Conservation (phyloP, 2,113 vertebrate species). For the Mesoclemmys tuberculata region DNA sequence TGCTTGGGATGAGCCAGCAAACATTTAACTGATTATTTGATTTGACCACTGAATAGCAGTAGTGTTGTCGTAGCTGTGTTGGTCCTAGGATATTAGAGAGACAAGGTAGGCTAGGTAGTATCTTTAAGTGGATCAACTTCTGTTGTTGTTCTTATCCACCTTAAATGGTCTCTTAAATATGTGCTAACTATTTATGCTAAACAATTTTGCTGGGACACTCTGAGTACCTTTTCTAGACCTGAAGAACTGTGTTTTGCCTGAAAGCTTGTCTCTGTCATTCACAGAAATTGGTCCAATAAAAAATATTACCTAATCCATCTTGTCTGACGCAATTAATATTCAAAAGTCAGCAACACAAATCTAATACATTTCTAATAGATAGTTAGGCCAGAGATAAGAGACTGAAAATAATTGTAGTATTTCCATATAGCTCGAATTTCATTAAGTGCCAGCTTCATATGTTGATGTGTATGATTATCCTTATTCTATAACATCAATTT, state of each 20-base stretch:
- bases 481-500: not conserved
- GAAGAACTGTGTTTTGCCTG: not conserved
- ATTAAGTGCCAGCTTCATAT: not conserved
- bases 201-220: not conserved
- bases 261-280: not conserved
- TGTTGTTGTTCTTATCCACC: not conserved
- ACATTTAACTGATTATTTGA: not conserved
- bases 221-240: not conserved
- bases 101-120: not conserved
- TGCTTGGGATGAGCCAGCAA: not conserved
- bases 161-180: not conserved
- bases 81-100: not conserved
- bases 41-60: not conserved
- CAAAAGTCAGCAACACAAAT: not conserved
- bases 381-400: not conserved
- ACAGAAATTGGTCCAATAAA: not conserved
- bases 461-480: not conserved
- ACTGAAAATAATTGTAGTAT: not conserved
- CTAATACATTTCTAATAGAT: not conserved
- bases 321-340: not conserved
- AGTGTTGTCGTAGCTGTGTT: not conserved
- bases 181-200: not conserved
- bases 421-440: not conserved
- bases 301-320: not conserved
- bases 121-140: not conserved